Evolutionary conservation across 2,888 invertebrate genomes (phyloP).

Genomic region (Ectemnius cavifrons): DNA sequence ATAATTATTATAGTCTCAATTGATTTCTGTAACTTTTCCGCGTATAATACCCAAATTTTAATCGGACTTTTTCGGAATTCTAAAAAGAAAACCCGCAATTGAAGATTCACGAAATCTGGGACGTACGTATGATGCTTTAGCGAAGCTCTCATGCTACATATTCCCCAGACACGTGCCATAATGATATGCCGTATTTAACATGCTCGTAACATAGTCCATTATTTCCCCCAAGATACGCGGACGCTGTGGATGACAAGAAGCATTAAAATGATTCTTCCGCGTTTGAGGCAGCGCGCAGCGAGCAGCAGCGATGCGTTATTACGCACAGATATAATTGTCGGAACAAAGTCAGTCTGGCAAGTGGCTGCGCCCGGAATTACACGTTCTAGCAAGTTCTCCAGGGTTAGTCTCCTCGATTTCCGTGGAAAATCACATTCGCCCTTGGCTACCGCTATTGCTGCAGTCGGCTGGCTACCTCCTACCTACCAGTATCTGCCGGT

Average conservation of each 20-base stretch:
- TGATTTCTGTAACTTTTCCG: too few species aligned
- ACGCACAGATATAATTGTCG: conserved; percentile 6
- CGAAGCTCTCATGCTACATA: conserved; percentile 12
- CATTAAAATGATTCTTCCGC: background rate
- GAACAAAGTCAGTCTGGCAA: background rate
- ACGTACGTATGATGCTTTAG: too few species aligned
- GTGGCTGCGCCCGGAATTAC: conserved; percentile 27
- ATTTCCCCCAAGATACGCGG: too few species aligned
- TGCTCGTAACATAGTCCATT: background rate
- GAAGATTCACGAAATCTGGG: too few species aligned
- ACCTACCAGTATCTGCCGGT: conserved; percentile 28
- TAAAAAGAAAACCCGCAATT: too few species aligned
- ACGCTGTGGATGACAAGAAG: background rate
- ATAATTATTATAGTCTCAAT: too few species aligned
- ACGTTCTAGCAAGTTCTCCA: conserved; percentile 7
- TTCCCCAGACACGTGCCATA: too few species aligned
- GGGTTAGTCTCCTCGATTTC: conserved; percentile 36
- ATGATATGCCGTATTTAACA: background rate
- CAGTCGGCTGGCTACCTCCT: conserved; percentile 9
- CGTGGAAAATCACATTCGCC: conserved; percentile 42
- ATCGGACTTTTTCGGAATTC: too few species aligned
- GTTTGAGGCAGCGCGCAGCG: background rate
- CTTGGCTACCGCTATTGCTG: conserved; percentile 36
- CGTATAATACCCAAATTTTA: too few species aligned
- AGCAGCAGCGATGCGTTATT: conserved; percentile 2